Percentiles rank a stretch among this genome's conserved stretches.
These are phyloP conservation scores for Malthinus flaveolus DNA, from an alignment of 2,888 invertebrate genomes.

Conservation along the genomic window DNA sequence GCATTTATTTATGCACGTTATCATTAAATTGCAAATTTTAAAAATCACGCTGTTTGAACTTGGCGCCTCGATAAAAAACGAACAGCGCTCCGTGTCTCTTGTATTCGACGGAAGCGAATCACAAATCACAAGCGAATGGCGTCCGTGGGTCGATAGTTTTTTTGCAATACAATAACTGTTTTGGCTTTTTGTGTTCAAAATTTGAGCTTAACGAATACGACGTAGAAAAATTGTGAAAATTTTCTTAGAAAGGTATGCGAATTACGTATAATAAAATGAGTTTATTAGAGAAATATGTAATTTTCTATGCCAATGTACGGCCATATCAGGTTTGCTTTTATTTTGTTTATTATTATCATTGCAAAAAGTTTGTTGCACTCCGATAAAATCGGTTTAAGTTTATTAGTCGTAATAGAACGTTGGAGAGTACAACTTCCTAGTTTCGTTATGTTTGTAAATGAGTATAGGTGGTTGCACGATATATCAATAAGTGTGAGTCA, in stretches of 20 bases:
- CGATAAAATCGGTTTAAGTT: constrained; percentile 24
- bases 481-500: constrained; percentile 52
- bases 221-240: too few relatives aligned
- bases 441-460: constrained; percentile 23
- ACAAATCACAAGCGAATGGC: too few relatives aligned
- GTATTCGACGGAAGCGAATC: too few relatives aligned
- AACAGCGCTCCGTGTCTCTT: too few relatives aligned
- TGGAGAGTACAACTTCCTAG: background rate
- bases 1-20: too few relatives aligned
- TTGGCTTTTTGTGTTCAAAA: too few relatives aligned
- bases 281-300: background rate
- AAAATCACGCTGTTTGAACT: too few relatives aligned
- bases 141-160: constrained; percentile 3
- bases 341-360: constrained; percentile 30
- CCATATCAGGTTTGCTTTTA: constrained; percentile 6
- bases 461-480: constrained; percentile 23
- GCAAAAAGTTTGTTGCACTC: constrained; percentile 32
- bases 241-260: too few relatives aligned
- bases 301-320: constrained; percentile 4
- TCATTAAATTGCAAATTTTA: too few relatives aligned
- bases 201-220: too few relatives aligned
- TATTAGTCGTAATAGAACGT: background rate
- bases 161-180: background rate
- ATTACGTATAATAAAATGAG: too few relatives aligned
- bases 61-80: too few relatives aligned